Evolutionary conservation across 2,797 vertebrate species (phyloP).

Genomic region (Crocodylus rhombifer): DNA sequence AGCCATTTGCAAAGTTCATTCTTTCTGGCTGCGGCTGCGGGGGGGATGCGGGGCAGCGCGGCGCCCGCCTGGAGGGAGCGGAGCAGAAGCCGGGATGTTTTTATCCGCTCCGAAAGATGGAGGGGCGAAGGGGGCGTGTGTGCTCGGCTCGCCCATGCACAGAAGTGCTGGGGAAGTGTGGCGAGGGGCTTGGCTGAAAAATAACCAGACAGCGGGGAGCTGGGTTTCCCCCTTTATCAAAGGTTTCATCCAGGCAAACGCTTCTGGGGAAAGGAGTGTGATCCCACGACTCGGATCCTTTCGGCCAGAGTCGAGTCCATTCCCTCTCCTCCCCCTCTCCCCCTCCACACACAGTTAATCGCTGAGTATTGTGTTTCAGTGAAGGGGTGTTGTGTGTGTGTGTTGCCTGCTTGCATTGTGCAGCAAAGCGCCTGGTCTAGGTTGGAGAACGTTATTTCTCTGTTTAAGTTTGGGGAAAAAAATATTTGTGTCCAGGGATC

Average conservation of each 20-base stretch:
- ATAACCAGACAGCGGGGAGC: constrained; percentile 13
- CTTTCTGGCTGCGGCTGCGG: no score
- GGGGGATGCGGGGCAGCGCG: no score
- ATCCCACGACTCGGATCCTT: neutral
- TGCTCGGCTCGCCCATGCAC: neutral
- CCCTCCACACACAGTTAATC: neutral
- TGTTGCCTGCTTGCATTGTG: neutral
- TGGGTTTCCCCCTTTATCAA: neutral
- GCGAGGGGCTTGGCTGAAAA: constrained; percentile 10
- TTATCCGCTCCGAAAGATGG: neutral
- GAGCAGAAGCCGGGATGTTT: no score
- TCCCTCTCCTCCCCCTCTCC: neutral
- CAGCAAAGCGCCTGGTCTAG: neutral
- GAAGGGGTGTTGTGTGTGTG: neutral
- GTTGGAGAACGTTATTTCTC: neutral
- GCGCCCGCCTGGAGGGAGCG: no score
- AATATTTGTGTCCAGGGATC: neutral
- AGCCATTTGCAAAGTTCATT: no score
- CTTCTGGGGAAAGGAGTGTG: neutral
- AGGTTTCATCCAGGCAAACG: neutral
- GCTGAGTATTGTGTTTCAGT: neutral
- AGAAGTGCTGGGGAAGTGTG: neutral
- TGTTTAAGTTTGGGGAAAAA: neutral
- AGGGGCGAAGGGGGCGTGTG: neutral
- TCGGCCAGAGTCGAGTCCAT: neutral